Conservation (phyloP, 1,140 invertebrate genomes). For the Ladona fulva region DNA sequence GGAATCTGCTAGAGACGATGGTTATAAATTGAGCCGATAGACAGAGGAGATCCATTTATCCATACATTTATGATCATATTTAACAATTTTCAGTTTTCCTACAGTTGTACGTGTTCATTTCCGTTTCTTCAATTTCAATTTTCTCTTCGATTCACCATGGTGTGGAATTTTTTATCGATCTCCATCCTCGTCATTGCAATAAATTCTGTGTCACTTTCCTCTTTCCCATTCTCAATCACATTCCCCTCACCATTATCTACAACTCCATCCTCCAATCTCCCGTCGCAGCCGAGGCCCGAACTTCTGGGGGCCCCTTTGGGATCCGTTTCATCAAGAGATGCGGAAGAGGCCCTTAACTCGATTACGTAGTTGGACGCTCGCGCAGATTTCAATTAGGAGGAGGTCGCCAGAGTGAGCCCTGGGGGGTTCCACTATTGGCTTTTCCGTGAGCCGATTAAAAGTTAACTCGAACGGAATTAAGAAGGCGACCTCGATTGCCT, state of each 20-base stretch:
- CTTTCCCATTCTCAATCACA: background rate
- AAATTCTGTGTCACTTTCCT: too few relatives aligned
- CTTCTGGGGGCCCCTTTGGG: background rate
- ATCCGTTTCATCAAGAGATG: background rate
- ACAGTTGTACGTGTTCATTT: too few relatives aligned
- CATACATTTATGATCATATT: too few relatives aligned
- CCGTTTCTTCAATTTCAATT: too few relatives aligned
- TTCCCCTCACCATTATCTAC: too few relatives aligned
- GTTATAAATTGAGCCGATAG: too few relatives aligned
- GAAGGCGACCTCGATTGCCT: background rate
- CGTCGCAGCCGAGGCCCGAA: background rate
- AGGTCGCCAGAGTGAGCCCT: background rate
- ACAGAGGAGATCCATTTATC: too few relatives aligned
- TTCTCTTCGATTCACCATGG: too few relatives aligned
- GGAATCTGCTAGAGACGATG: too few relatives aligned
- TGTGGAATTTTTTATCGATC: background rate
- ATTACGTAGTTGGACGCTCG: constrained; percentile 5
- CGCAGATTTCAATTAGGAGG: background rate
- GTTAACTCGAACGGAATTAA: constrained; percentile 6
- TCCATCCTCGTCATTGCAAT: background rate
- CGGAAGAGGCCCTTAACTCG: background rate
- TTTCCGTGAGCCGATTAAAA: background rate
- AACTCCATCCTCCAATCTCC: background rate
- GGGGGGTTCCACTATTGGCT: background rate
- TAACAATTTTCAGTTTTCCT: too few relatives aligned